Base-by-base conservation (phyloP, 2,888 invertebrate genomes). In the Barypeithes pellucidus region DNA sequence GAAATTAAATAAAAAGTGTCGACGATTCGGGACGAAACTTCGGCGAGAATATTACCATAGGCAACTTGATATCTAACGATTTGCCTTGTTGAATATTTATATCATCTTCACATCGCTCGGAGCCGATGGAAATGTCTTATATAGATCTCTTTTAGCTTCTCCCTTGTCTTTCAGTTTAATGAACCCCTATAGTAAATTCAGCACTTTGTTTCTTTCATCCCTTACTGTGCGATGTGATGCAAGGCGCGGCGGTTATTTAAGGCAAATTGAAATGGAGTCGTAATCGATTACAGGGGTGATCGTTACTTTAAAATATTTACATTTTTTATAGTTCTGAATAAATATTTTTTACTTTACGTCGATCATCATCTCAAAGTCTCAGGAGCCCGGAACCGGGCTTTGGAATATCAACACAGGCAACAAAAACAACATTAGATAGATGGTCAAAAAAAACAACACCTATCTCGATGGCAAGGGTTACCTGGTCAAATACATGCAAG, bases 51-150 rank as follows among this genome's bases (percentile, higher is more conserved):
- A 82, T 81, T 82, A 82, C 81, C 81, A 83, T 80, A 80, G 81
- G 79, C 80, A 80, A 82, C 81, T 82, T 81, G 82, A 81, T 81
- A 81, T 81, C 81, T 82, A 82, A 83, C 81, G 80, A 81, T 81
- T 80, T 75, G 54, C 79, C 78, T 77, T 79, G 79, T 80, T 83
- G 83, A 82, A 83, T 83, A 83, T 83, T 82, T 83, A 83, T 82
- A 80, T 76, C 79, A 79, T 80, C 82, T 82, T 81, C 80, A 82
- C 80, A 81, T 81, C 80, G 79, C 77, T 76, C 79, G 80, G 75
- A 79, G 80, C 80, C 78, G 78, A 82, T 81, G 81, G 81, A 81
- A 82, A 82, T 82, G 77, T 78, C 80, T 79, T 78, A 79, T 78
- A 74, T 72, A 77, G 76, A 78, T 79, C 77, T 75, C 79, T 76